These are phyloP conservation scores for Scomber colias DNA, from an alignment of 2,113 vertebrate species.

Conservation along the genomic window DNA sequence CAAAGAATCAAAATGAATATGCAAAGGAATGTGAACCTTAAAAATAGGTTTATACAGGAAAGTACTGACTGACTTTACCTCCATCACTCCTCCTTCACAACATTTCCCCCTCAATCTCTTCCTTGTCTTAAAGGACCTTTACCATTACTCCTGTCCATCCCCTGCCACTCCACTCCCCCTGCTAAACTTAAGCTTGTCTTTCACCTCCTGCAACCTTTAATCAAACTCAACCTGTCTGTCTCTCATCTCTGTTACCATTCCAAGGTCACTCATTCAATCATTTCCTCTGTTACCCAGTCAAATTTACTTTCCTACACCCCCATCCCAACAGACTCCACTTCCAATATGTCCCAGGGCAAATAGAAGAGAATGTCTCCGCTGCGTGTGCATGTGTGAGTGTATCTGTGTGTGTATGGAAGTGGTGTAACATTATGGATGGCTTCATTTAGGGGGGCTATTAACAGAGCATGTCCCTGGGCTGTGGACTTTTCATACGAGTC, in stretches of 20 bases:
- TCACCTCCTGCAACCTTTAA: slow-evolving; percentile 55
- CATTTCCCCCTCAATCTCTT: neutral
- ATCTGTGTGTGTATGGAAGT: slow-evolving; percentile 37
- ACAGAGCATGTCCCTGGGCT: slow-evolving; percentile 74
- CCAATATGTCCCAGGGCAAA: slow-evolving; percentile 60
- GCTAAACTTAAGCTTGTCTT: slow-evolving; percentile 37
- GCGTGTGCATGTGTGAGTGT: slow-evolving; percentile 10
- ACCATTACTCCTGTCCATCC: slow-evolving; percentile 20
- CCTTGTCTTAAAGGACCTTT: slow-evolving; percentile 20
- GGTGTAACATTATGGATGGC: slow-evolving; percentile 75
- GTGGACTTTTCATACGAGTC: slow-evolving; percentile 63
- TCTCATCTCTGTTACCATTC: slow-evolving; percentile 34
- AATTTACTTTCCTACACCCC: slow-evolving; percentile 50
- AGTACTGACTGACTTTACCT: slow-evolving; percentile 1
- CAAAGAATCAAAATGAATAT: slow-evolving; percentile 46
- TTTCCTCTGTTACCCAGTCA: slow-evolving; percentile 63
- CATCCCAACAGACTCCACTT: slow-evolving; percentile 50
- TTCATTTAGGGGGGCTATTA: slow-evolving; percentile 80
- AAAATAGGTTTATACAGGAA: slow-evolving; percentile 18
- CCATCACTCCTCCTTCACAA: neutral
- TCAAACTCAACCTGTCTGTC: slow-evolving; percentile 59
- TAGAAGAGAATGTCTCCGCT: slow-evolving; percentile 43
- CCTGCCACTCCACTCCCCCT: neutral
- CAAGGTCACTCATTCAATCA: slow-evolving; percentile 71
- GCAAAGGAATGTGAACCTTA: neutral